phyloP scores from a whole-genome alignment of 1,140 invertebrate genomes.

The Heliconius melpomene region DNA sequence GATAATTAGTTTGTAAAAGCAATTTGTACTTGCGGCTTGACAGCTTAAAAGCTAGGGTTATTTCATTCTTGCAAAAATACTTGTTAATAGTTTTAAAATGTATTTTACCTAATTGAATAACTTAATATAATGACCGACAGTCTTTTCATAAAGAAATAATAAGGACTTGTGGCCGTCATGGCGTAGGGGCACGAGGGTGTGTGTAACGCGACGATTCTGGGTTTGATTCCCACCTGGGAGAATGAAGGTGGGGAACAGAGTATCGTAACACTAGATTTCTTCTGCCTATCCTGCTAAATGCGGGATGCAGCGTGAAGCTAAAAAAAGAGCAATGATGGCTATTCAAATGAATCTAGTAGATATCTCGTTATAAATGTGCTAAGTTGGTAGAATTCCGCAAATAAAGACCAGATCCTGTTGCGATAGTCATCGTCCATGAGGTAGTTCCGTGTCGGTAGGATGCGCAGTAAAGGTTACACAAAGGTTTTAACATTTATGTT shows the following conservation, averaged over 20 bases:
- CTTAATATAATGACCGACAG: not conserved
- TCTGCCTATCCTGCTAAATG: too few species aligned
- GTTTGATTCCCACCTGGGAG: too few species aligned
- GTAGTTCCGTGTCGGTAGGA: constrained; percentile 46
- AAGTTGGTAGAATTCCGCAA: constrained; percentile 21
- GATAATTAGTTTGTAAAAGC: not conserved
- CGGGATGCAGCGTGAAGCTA: not conserved
- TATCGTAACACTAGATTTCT: too few species aligned
- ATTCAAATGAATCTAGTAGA: not conserved
- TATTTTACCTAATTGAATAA: not conserved
- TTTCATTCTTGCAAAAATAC: not conserved
- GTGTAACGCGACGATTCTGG: too few species aligned
- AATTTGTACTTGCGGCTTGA: not conserved
- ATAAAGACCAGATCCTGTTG: constrained; percentile 32
- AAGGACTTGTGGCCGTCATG: too few species aligned
- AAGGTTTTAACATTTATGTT: constrained; percentile 36
- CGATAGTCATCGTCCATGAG: constrained; percentile 44
- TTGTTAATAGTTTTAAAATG: not conserved
- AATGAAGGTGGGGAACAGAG: too few species aligned
- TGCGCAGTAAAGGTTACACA: constrained; percentile 46
- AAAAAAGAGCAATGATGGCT: not conserved
- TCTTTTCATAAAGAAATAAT: not conserved
- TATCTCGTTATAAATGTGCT: constrained; percentile 8
- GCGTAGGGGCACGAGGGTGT: too few species aligned
- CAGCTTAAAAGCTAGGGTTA: not conserved